Evolutionary conservation across 2,797 vertebrate species (phyloP).

Genomic region (Psittacula derbiana): DNA sequence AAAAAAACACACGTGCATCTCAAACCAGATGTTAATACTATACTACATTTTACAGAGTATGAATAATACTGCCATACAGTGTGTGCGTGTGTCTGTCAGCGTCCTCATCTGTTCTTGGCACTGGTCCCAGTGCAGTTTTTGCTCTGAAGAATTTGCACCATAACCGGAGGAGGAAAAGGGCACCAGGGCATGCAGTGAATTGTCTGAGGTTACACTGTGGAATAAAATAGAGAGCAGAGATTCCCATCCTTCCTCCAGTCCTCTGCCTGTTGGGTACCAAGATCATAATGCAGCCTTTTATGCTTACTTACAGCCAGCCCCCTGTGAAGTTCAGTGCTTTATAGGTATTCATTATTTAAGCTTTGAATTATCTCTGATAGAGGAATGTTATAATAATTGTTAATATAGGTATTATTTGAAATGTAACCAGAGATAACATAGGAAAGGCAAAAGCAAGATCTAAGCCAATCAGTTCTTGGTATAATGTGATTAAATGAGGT

Average conservation of each 20-base stretch:
- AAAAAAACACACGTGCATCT: not conserved
- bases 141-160: not conserved
- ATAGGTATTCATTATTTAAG: conserved; percentile 2
- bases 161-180: conserved; percentile 3
- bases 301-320: not conserved
- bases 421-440: not conserved
- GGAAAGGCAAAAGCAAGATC: not conserved
- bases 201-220: rapidly evolving
- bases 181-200: not conserved
- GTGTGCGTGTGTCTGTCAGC: not conserved
- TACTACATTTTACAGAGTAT: not conserved
- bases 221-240: not conserved
- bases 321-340: not conserved
- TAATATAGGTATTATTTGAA: not conserved
- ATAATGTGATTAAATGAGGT: not conserved
- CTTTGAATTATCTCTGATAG: not conserved
- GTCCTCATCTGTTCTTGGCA: not conserved
- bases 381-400: not conserved
- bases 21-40: not conserved
- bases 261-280: not conserved
- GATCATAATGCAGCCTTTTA: not conserved
- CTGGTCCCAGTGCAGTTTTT: not conserved
- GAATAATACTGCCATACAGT: not conserved
- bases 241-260: not conserved
- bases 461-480: not conserved